A percentile compares a stretch with the other conserved stretches of the same genome.
phyloP scores from a whole-genome alignment of 2,113 vertebrate species.

The Clupea harengus region DNA sequence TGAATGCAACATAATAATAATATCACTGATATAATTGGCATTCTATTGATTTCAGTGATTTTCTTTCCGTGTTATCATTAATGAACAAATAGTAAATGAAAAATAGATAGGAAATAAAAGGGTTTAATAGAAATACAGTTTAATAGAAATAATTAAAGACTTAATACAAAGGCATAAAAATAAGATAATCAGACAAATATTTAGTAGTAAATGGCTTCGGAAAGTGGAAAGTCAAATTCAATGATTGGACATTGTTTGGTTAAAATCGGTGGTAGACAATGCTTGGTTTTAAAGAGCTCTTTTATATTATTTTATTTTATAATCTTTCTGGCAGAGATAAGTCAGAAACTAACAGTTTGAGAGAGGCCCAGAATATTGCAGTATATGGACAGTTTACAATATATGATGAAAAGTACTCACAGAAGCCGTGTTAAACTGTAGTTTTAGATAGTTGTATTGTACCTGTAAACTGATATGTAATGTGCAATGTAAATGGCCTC shows the following conservation, averaged over 20 bases:
- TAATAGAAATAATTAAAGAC: not conserved
- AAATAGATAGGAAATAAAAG: not conserved
- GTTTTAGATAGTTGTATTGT: not conserved
- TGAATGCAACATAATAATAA: slow-evolving; percentile 5
- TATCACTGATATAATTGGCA: not conserved
- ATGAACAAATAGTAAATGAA: not conserved
- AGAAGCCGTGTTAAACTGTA: too few species aligned
- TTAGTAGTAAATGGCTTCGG: too few species aligned
- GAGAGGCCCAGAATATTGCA: not conserved
- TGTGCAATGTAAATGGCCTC: not conserved
- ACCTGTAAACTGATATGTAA: not conserved
- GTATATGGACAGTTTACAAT: not conserved
- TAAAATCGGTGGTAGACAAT: too few species aligned
- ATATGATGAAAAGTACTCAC: too few species aligned
- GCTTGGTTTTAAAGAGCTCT: too few species aligned
- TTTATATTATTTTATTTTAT: too few species aligned
- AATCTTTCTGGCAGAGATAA: not conserved
- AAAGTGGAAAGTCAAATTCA: too few species aligned
- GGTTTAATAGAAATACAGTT: too few species aligned
- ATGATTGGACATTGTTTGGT: too few species aligned
- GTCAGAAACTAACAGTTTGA: not conserved
- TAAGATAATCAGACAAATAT: too few species aligned
- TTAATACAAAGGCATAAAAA: not conserved
- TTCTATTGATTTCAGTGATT: not conserved
- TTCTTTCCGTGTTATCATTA: not conserved